Base-by-base conservation (phyloP, 2,888 invertebrate genomes). In the Cantharis flavilabris region DNA sequence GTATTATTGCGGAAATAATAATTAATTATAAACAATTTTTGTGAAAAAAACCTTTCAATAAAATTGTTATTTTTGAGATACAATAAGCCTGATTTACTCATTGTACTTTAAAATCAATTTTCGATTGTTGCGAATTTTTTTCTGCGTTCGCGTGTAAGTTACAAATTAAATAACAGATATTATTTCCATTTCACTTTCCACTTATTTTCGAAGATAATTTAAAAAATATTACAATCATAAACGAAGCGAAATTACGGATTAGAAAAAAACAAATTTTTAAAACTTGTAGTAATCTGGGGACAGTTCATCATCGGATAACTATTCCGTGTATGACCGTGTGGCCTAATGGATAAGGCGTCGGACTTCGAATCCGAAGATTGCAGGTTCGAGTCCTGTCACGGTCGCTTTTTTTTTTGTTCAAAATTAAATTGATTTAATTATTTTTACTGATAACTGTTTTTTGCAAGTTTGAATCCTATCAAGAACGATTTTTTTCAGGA, bases 291-390 rank as follows among this genome's bases (percentile, higher is more conserved):
- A 13, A 11, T 33, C 33, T 5, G 33, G 11, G 0, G 49, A 49
- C 49, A 49, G 49, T n/a, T 49, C 49, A 49, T 49, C n/a, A n/a
- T n/a, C 5, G 13, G 7, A n/a, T 7, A 33, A n/a, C 49, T 7
- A 7, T 2, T 49, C 7, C 2, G 9, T 49, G 49, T 49, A 49
- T 49, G 90, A 90, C 90, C 90, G 90, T 91, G 92, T 92, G 91
- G 92, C 91, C 91, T 91, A 92, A 91, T 91, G 91, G 91, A 92
- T 91, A 91, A 91, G 91, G 91, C 91, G 91, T 91, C 91, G 91
- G 91, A 90, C 90, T 90, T 90, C 90, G 90, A 89, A 90, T 90
- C 90, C 90, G 90, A 90, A 90, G 90, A 90, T 90, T 90, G 90
- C 90, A 90, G 90, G 90, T 90, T 90, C 90, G 90, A 90, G 89